Evolutionary conservation across 2,888 invertebrate species (phyloP), one percentile per base, ranked within the genome.

Genomic region (Cephus pulcher): DNA sequence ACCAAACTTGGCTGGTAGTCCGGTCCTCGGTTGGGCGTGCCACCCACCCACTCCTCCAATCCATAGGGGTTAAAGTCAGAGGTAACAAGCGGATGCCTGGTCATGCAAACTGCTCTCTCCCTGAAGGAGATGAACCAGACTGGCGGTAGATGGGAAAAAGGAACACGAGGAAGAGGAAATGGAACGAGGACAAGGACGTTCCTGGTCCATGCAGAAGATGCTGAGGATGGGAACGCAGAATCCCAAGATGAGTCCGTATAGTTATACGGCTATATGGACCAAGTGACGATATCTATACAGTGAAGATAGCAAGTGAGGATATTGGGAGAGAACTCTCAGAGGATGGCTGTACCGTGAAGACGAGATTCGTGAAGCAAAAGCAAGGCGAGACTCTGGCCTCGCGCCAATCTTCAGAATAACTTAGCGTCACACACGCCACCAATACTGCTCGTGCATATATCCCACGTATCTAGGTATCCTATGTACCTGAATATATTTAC

Each of bases 381-480:
- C 74, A 76, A 82, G 75, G 34, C 74, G 79, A 79, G 75, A 80
- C 80, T 85, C 82, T 87, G 87, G 87, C 79, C 76, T 78, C 69
- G 68, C 71, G 85, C 87, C 87, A 87, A 85, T 83, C 84, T 85
- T 82, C 80, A 80, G 85, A 84, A 84, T 87, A 87, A 85, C 84
- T 86, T 83, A 82, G 83, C 80, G 80, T 84, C 82, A 80, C 81
- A 78, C 80, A 81, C 81, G 81, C 78, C 80, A 79, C 81, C 80
- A 79, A 78, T 84, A 77, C 76, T 73, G 79, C 76, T 69, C 76
- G 68, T 34, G 32, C 34, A 37, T 68, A 56, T 56, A 56, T 56
- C 33, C 32, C 32, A 71, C 71, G 71, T 32, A 71, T 32, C 71
- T 71, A 12, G 32, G 56, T 56, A 23, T 56, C 56, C 71, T 32